Evolutionary conservation across 2,888 invertebrate genomes (phyloP), one percentile per base, ranked within the genome.

Genomic region (Philereme vetulata): DNA sequence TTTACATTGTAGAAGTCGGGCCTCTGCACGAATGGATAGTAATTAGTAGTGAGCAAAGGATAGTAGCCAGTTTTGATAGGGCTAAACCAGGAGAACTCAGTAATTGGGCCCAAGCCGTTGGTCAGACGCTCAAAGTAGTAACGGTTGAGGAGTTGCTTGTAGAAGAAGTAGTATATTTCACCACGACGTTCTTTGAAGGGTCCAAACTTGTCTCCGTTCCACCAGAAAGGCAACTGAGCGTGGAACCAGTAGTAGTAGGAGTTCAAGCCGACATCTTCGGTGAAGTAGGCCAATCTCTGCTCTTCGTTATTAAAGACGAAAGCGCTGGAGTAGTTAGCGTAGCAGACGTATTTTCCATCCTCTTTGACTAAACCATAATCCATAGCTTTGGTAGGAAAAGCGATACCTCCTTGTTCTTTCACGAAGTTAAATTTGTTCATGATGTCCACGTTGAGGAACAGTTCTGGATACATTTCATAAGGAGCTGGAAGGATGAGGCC

Each of bases 61-160:
- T 79, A 78, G 77, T 84, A 88, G 32, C 89, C 88, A 66, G 82
- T 78, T 64, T 81, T 75, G 62, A 87, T 82, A 1, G 96, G 94
- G 55, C 94, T 92, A 82, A 93, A 95, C 90, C 93, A 94, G n/a
- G 94, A 92, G 76, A 95, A 93, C 38, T 93, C 89, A 5, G 93
- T 92, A 65, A 95, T 93, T 47, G 93, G 93, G 9, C 94, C 94
- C 62, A 95, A 74, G 21, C 93, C 94, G 68, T 95, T 94, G 38
- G 94, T 92, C 56, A 95, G 84, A 82, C 96, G 94, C 76, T 96
- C 95, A 75, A 95, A 81, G 74, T 94, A 94, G 90, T 95, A 96
- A 75, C 95, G 94, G 62, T 95, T 94, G 72, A 95, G 76, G 9
- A 95, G 75, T 80, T 96, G 95, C 74, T 95, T 94, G 77, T 95